phyloP scores from a whole-genome alignment of 2,113 vertebrate species.

The Theristicus caerulescens region DNA sequence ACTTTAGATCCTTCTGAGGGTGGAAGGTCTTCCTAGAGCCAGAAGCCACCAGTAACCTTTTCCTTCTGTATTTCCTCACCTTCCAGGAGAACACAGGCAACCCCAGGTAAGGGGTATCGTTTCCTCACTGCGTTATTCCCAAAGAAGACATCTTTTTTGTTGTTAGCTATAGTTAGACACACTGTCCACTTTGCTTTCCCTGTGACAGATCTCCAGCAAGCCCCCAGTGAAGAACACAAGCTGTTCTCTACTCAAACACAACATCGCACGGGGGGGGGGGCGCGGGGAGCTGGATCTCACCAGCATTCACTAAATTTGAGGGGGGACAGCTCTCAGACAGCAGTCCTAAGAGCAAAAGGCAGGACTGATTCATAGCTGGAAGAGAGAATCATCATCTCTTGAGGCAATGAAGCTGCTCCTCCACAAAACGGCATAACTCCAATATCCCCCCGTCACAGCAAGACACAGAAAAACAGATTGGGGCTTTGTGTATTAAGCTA shows the following conservation, averaged over 20 bases:
- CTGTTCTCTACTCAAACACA: neutral
- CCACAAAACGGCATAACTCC: neutral
- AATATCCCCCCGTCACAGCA: neutral
- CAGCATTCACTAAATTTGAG: neutral
- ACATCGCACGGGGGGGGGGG: fast-evolving
- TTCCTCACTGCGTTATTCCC: neutral
- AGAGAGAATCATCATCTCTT: neutral
- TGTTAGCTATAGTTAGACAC: neutral
- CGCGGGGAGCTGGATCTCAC: neutral
- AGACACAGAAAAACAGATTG: neutral
- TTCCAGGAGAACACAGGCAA: neutral
- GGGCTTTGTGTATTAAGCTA: neutral
- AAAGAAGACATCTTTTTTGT: neutral
- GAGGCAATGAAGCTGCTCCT: neutral
- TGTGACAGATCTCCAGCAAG: neutral
- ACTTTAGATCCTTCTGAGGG: neutral
- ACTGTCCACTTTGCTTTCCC: neutral
- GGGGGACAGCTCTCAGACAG: neutral
- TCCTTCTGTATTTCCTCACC: neutral
- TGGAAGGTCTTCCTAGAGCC: neutral
- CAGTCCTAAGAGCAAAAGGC: neutral
- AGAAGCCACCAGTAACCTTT: neutral
- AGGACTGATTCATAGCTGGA: neutral
- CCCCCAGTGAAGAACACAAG: neutral
- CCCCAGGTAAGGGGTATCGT: neutral